Conservation (phyloP, 2,888 invertebrate species). For the Thecocarcelia acutangulata region DNA sequence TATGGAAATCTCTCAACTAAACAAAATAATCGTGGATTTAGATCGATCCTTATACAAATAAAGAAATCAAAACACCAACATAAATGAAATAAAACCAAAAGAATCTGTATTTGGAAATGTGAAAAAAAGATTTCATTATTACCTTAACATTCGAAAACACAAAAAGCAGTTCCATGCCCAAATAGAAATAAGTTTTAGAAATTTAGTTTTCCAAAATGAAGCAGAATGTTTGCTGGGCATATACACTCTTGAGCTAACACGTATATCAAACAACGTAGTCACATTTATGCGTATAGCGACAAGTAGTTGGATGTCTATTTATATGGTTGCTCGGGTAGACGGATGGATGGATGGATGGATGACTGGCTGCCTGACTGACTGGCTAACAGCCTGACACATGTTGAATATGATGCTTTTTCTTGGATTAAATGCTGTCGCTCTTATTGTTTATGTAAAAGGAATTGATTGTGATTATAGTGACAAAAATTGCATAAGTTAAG, state of each 20-base stretch:
- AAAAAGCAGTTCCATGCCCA: no score
- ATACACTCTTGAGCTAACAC: not conserved
- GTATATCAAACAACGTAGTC: slow-evolving; percentile 24
- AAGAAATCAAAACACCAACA: no score
- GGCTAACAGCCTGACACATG: slow-evolving; percentile 54
- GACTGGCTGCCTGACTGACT: slow-evolving; percentile 11
- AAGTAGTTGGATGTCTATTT: slow-evolving; percentile 21
- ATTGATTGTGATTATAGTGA: slow-evolving; percentile 57
- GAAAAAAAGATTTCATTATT: no score
- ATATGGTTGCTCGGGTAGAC: slow-evolving; percentile 22
- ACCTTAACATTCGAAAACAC: no score
- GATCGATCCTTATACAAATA: no score
- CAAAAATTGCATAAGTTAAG: slow-evolving; percentile 54
- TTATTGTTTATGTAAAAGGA: slow-evolving; percentile 42
- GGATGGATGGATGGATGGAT: not conserved
- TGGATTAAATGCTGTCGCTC: slow-evolving; percentile 13
- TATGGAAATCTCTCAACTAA: no score
- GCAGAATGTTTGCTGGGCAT: slow-evolving; percentile 12
- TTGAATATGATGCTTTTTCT: slow-evolving; percentile 57
- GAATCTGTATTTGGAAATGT: no score
- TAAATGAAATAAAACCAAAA: no score
- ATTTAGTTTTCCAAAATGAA: not conserved
- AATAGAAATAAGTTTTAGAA: no score
- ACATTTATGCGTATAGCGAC: slow-evolving; percentile 9
- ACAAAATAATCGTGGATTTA: no score